These are phyloP conservation scores for Agrenia bidenticulata DNA, from an alignment of 2,888 invertebrate species.

Conservation along the genomic window DNA sequence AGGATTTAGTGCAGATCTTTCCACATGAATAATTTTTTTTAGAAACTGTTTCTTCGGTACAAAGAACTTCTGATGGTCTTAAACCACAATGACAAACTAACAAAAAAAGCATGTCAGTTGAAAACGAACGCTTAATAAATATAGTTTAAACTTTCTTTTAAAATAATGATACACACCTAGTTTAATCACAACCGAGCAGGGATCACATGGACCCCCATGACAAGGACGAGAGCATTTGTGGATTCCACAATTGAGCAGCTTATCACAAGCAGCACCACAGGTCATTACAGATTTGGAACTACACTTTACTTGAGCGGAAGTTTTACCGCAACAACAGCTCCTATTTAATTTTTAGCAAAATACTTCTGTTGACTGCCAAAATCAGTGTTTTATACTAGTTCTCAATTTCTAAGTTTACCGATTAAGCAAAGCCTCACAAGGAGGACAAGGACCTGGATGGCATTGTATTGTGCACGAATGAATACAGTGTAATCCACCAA, in stretches of 20 bases:
- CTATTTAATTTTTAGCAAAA: no score
- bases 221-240: constrained; percentile 73
- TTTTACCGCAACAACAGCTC: constrained; percentile 76
- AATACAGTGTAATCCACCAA: constrained; percentile 59
- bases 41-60: constrained; percentile 62
- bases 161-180: no score
- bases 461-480: constrained; percentile 74
- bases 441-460: constrained; percentile 93
- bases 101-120: no score
- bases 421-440: constrained; percentile 74
- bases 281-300: constrained; percentile 69
- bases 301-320: constrained; percentile 69
- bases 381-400: not conserved
- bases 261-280: constrained; percentile 74
- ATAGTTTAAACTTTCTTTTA: not conserved
- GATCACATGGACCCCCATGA: constrained; percentile 74
- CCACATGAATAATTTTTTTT: constrained; percentile 64
- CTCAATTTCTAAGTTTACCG: constrained; percentile 58
- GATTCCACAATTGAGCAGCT: constrained; percentile 71
- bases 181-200: constrained; percentile 66
- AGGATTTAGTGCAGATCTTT: constrained; percentile 58
- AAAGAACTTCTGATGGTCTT: constrained; percentile 64
- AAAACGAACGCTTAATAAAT: not conserved
- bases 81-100: constrained; percentile 73
- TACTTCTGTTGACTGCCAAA: no score